Evolutionary conservation across 2,113 vertebrate species (phyloP).

Genomic region (Eidolon helvum): DNA sequence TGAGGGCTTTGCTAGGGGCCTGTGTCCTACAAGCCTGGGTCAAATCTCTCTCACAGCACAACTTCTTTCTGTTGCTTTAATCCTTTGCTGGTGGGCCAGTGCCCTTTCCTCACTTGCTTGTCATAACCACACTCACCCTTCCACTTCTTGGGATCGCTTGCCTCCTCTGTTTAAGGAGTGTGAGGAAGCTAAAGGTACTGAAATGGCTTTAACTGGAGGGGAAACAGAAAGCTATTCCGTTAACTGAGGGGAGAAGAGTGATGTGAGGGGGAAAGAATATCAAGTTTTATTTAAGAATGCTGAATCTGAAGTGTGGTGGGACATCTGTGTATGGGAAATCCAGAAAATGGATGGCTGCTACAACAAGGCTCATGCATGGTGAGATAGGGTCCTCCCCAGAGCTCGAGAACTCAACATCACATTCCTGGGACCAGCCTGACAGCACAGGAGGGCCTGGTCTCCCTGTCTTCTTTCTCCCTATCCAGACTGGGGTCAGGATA

Average conservation of each 20-base stretch:
- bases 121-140: rapidly evolving
- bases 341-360: background rate
- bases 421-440: background rate
- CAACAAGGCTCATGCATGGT: rapidly evolving
- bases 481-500: background rate
- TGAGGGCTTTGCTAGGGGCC: background rate
- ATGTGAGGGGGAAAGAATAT: too few relatives aligned
- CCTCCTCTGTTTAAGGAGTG: background rate
- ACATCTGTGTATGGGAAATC: background rate
- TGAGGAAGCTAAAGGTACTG: background rate
- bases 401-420: background rate
- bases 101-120: background rate
- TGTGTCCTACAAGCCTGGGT: background rate
- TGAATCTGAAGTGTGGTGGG: background rate
- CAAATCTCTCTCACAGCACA: background rate
- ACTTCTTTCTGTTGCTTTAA: background rate
- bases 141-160: background rate
- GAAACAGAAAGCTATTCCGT: background rate
- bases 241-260: background rate
- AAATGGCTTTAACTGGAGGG: background rate
- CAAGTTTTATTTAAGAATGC: background rate
- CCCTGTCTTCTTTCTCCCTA: background rate
- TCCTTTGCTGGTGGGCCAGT: too few relatives aligned
- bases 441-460: background rate
- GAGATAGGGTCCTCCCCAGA: too few relatives aligned